Evolutionary conservation across 2,797 vertebrate genomes (phyloP).

Genomic region (Sphenodon punctatus): DNA sequence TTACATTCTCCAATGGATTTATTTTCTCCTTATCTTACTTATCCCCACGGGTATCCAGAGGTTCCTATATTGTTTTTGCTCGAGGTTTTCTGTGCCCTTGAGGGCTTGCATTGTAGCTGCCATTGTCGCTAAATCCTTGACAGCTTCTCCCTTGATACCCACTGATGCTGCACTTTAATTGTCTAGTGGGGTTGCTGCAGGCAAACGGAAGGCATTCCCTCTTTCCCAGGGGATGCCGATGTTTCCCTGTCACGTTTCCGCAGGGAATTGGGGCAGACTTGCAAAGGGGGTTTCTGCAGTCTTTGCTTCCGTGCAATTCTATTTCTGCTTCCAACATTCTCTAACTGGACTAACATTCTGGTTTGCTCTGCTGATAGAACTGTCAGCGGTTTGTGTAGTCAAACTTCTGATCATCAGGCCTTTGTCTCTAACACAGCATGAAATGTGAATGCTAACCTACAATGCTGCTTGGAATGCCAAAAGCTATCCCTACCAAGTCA

Average conservation of each 20-base stretch:
- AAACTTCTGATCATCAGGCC: not conserved
- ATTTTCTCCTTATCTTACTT: not conserved
- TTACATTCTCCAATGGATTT: not conserved
- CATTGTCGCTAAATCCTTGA: not conserved
- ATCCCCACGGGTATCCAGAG: rapidly evolving
- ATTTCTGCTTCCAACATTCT: rapidly evolving
- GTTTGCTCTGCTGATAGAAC: not conserved
- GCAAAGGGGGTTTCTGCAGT: not conserved
- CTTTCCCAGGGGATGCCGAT: not conserved
- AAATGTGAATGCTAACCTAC: not conserved
- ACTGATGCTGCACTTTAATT: rapidly evolving
- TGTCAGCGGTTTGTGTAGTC: not conserved
- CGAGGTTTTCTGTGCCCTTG: not conserved
- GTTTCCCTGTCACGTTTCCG: not conserved
- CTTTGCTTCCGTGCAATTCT: not conserved
- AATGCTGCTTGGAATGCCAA: not conserved
- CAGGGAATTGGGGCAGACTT: no score
- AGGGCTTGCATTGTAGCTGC: not conserved
- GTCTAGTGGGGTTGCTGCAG: rapidly evolving
- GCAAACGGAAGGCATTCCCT: not conserved
- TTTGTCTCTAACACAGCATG: not conserved
- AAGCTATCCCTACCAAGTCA: slow-evolving; percentile 1
- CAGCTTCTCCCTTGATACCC: not conserved
- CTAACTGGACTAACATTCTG: not conserved
- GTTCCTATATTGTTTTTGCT: not conserved